Evolutionary conservation across 1,140 invertebrate species (phyloP), one percentile per base, ranked within the genome.

Genomic region (Tetramorium parvispinum): DNA sequence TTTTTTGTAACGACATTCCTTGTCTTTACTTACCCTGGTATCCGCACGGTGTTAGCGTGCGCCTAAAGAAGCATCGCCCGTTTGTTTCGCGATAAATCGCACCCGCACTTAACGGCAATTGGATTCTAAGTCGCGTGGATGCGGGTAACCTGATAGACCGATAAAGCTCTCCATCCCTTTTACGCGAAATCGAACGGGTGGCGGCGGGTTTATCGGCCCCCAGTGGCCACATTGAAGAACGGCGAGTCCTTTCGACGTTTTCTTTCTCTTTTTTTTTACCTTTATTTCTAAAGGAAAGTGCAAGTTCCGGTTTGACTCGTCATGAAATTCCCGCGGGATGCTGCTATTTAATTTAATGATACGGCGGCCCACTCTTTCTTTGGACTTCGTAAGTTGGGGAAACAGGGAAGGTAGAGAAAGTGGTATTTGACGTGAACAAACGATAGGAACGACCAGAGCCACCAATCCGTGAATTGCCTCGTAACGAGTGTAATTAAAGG

Each of bases 131-230:
- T 83, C 68, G 77, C 63, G 68, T 59, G 79, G 79, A 83, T 83
- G 79, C 53, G 79, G 79, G 79, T 24, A 75, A 68, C 79, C 79
- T 83, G 79, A 81, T 81, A 70, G 78, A 83, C 79, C 79, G 79
- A 83, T 83, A 83, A 75, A 83, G 68, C 68, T 57, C 79, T 83
- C 68, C 37, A 46, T 81, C 78, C 77, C 37, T 83, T 83, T 83
- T 73, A 83, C 68, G 79, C 79, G 79, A 83, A 83, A 83, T 75
- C 68, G 79, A 82, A 82, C 79, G 79, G 79, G 79, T 83, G 79
- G 79, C 68, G 79, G 79, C 79, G 79, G 24, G 79, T 83, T 83
- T 83, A 83, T 83, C 79, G 79, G 79, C 27, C 79, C 79, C 79
- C 40, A 46, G 68, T 83, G 68, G 68, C 79, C 40, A 55, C 40